Base-by-base conservation (phyloP, 1,140 invertebrate genomes). In the Stenopsyche tienmushanensis region DNA sequence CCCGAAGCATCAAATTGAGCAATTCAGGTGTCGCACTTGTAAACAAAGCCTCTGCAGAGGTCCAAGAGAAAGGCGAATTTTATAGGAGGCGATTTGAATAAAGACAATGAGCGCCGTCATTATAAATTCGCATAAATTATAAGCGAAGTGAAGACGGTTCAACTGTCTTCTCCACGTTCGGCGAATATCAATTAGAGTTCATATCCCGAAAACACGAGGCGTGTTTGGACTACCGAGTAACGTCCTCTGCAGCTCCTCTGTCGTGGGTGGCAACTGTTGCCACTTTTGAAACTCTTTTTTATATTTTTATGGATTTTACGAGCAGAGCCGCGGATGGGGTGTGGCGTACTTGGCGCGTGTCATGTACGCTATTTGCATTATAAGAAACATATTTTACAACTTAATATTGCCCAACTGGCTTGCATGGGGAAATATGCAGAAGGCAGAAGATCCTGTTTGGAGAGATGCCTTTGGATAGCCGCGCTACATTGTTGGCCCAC, bases 121-220 rank as follows among this genome's bases (percentile, higher is more conserved):
- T 45, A 60, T 47, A 23, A 18, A 60, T 60, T 60, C 57, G 57
- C 57, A 60, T 60, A 60, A 60, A 60, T 60, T 60, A 47, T 47
- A 47, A 7, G 29, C 29, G 29, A 34, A 34, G 29, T 47, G 44
- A 8, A 7, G 8, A 7, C 18, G 44, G 44, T 47, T 5, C 10
- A 15, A 39, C n/a, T 39, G 34, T 39, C 34, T n/a, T n/a, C 34
- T 8, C 34, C 7, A 9, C 18, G 44, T 15, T 20, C n/a, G 42
- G 13, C 18, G 57, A 44, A 60, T 60, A 20, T 23, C 42, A 39
- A 54, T 26, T 2, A 54, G n/a, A 34, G 23, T 24, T 10, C 18
- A 18, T 10, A 47, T 60, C 44, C 42, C 57, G 55, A 58, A 57
- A 60, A 60, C 15, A 20, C n/a, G 42, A 47, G 9, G 21, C 57